Percentiles rank a stretch among this genome's conserved stretches.
Conservation (phyloP, 1,140 invertebrate species). For the Druon quercuslanigerum region DNA sequence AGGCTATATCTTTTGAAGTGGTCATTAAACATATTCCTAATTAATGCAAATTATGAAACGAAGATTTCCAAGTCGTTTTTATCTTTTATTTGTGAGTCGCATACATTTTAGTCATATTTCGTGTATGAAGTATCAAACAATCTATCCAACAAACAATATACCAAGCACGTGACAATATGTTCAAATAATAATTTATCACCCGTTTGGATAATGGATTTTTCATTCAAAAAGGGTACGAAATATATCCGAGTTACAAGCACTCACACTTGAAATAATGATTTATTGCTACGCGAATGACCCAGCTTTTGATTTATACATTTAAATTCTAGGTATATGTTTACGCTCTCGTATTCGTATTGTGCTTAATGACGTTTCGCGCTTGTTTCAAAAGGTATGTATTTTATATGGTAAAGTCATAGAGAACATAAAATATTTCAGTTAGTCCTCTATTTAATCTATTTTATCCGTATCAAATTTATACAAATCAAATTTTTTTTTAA, state of each 20-base stretch:
- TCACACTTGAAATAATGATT: background rate
- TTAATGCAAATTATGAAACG: background rate
- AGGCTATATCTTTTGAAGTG: background rate
- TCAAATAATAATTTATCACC: slow-evolving; percentile 8
- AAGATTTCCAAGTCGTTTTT: background rate
- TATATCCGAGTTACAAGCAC: background rate
- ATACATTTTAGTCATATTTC: background rate
- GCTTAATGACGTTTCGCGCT: no score
- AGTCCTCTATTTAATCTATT: no score
- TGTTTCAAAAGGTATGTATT: no score
- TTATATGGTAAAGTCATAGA: no score
- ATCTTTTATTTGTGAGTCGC: background rate
- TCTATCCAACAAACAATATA: slow-evolving; percentile 19
- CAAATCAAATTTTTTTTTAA: no score
- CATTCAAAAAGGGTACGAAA: slow-evolving; percentile 1
- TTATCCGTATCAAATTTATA: no score
- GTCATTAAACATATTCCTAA: slow-evolving; percentile 2
- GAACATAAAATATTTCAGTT: no score
- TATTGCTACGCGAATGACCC: background rate
- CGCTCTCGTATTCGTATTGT: no score
- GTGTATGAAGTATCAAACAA: background rate
- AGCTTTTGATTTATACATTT: slow-evolving; percentile 7
- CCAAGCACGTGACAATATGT: background rate
- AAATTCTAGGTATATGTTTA: no score
- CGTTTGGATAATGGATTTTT: slow-evolving; percentile 4